Base-by-base conservation (phyloP, 37 sponge, comb jelly and placozoan genomes). In the Lycopodina hypogea region DNA sequence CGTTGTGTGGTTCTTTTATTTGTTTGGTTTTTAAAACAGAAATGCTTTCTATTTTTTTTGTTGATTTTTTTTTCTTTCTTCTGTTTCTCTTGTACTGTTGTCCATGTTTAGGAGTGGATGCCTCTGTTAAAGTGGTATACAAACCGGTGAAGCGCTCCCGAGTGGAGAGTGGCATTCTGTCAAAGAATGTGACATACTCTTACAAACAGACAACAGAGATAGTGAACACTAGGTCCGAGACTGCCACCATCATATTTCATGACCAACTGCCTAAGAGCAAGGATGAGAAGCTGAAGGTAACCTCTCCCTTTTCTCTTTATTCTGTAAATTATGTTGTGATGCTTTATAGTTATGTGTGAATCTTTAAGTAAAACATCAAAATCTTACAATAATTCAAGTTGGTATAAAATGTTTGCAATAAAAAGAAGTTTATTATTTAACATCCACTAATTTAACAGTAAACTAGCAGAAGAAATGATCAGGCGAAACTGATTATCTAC, bases 201-300 rank as follows among this genome's bases (percentile, higher is more conserved):
- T 84, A 81, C 81, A 77, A 76, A 30, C 95, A 94, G 80, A 85
- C 83, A 37, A 90, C 93, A n/a, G 89, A 94, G 60, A 78, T 94
- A 53, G 48, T 58, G 51, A 94, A 90, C 91, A 74, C 64, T 14
- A 69, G 87, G 22, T 35, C 22, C 23, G 95, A 94, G 23, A 71
- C 88, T 3, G 77, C 84, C 24, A 79, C 52, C n/a, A 74, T 94
- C 60, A 65, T 74, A 19, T 88, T 90, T 59, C 72, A 69, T 36
- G 95, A 94, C 72, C 95, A 94, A 40, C 66, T 94, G 15, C 95
- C 95, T 11, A 75, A 76, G 57, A 90, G 91, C 56, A 36, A 76
- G 23, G 95, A 94, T 61, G 90, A 90, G 38, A 94, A 90, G 72
- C 84, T 94, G 41, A 94, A 88, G 87, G 95, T 94, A 30, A 45